These are phyloP conservation scores for Holotrichia oblita DNA, from an alignment of 1,140 invertebrate genomes.

Conservation along the genomic window DNA sequence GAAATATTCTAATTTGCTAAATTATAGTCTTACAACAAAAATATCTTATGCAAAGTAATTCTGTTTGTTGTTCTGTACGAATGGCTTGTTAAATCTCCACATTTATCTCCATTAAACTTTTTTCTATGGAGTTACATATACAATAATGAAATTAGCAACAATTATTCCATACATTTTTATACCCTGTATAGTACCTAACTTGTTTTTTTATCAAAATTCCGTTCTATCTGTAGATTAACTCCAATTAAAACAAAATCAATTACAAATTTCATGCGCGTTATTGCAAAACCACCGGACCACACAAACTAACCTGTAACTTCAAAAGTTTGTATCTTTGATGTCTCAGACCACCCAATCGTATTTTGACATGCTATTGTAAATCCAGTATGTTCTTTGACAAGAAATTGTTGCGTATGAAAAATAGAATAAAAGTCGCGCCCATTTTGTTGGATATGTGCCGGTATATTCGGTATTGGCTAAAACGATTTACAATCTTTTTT, in stretches of 20 bases:
- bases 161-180: too few species aligned
- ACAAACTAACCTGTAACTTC: constrained; percentile 1
- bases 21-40: too few species aligned
- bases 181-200: too few species aligned
- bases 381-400: neutral
- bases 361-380: constrained; percentile 14
- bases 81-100: too few species aligned
- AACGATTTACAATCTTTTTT: neutral
- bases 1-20: too few species aligned
- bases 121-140: too few species aligned
- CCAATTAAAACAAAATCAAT: neutral
- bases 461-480: neutral
- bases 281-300: neutral
- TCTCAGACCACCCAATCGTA: constrained; percentile 2
- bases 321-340: neutral
- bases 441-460: neutral
- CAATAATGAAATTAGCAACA: too few species aligned
- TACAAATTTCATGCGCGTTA: neutral
- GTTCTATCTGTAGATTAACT: neutral
- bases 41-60: too few species aligned
- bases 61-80: too few species aligned
- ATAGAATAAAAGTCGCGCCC: neutral
- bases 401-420: neutral
- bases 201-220: too few species aligned
- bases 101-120: too few species aligned